Conservation (phyloP, 2,113 vertebrate genomes). For the Toxotes jaculatrix region DNA sequence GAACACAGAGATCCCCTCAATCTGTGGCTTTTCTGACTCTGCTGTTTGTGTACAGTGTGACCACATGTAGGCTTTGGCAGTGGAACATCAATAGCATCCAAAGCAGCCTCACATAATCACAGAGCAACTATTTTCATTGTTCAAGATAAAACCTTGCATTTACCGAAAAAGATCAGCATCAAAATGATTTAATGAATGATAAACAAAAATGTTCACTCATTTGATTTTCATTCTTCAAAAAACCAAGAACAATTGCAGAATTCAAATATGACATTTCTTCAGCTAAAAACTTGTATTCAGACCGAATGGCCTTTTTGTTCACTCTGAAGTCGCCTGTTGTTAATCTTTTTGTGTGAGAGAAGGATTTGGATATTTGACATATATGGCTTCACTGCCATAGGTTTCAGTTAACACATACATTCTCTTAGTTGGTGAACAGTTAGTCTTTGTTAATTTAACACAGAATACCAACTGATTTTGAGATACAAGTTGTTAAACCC, state of each 20-base stretch:
- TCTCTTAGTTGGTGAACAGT: neutral
- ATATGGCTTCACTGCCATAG: too few relatives aligned
- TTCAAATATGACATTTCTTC: neutral
- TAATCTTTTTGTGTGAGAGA: neutral
- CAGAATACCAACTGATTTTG: neutral
- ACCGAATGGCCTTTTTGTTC: too few relatives aligned
- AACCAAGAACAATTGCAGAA: too few relatives aligned
- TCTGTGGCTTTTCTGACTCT: neutral
- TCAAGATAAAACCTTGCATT: slow-evolving; percentile 38
- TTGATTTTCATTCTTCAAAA: neutral
- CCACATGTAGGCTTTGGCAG: slow-evolving; percentile 6
- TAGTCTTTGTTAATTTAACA: neutral
- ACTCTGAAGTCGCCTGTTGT: too few relatives aligned
- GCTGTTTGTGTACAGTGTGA: neutral
- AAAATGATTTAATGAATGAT: neutral
- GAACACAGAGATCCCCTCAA: neutral
- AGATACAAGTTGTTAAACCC: neutral
- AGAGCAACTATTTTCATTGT: slow-evolving; percentile 48
- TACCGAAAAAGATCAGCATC: slow-evolving; percentile 37
- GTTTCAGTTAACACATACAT: neutral
- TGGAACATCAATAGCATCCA: slow-evolving; percentile 36
- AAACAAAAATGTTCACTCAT: neutral
- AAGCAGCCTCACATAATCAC: slow-evolving; percentile 33
- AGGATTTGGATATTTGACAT: neutral
- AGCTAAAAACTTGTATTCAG: neutral